Conservation (phyloP, 2,113 vertebrate genomes). For the Camelus bactrianus region DNA sequence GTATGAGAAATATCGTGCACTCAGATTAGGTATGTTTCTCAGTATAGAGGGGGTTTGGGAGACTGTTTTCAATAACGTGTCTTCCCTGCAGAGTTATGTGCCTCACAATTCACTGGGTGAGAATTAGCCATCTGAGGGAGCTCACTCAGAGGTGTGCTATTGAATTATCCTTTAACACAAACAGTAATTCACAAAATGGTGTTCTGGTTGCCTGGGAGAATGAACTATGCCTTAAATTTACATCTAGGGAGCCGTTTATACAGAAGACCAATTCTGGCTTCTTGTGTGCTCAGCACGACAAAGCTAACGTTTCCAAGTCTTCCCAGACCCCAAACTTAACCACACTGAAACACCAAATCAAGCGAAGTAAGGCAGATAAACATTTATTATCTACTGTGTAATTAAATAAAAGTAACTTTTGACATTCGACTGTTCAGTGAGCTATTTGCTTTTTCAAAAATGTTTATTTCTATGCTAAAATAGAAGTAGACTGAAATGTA, state of each 20-base stretch:
- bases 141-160: conserved; percentile 20
- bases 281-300: not conserved
- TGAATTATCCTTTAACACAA: conserved; percentile 52
- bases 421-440: not conserved
- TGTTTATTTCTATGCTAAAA: not conserved
- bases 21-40: not conserved
- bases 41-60: not conserved
- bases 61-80: not conserved
- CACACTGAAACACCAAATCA: not conserved
- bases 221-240: conserved; percentile 45
- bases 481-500: not conserved
- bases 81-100: not conserved
- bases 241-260: conserved; percentile 7
- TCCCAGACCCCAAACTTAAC: not conserved
- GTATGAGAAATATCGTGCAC: not conserved
- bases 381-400: not conserved
- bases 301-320: not conserved
- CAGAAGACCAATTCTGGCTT: not conserved
- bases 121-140: conserved; percentile 26
- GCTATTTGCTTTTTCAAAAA: not conserved
- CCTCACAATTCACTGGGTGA: conserved; percentile 37
- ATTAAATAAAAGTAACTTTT: not conserved
- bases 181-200: conserved; percentile 46
- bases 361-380: not conserved
- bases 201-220: conserved; percentile 22